phyloP scores from a whole-genome alignment of 2,888 invertebrate species.

The Serrognathus titanus region DNA sequence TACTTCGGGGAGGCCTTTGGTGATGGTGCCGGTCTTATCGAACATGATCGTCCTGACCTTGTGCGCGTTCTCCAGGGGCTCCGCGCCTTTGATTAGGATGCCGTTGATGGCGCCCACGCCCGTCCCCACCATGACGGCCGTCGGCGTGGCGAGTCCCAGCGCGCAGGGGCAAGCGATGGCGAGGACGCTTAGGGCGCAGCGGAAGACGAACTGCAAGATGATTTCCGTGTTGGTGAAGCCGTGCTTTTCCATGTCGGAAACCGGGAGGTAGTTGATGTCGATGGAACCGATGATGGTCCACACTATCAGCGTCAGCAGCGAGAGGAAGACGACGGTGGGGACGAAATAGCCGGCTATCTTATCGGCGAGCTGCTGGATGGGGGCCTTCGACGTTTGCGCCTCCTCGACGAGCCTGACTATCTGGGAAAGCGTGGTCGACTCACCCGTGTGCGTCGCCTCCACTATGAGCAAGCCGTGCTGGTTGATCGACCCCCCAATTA shows the following conservation, averaged over 20 bases:
- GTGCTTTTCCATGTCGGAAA: constrained; percentile 48
- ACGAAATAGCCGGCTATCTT: constrained; percentile 99
- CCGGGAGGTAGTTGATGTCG: constrained; percentile 62
- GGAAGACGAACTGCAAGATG: constrained; percentile 90
- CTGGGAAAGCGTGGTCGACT: constrained; percentile 92
- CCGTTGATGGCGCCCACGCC: constrained; percentile 96
- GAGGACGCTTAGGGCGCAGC: constrained; percentile 93
- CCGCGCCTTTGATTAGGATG: constrained; percentile 96
- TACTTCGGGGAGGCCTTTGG: constrained; percentile 51
- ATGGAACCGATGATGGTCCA: constrained; percentile 87
- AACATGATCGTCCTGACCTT: constrained; percentile 94
- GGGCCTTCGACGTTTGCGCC: constrained; percentile 98
- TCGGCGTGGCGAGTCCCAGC: constrained; percentile 95
- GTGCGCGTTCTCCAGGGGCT: constrained; percentile 94
- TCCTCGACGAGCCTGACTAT: constrained; percentile 97
- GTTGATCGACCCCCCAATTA: constrained; percentile 97
- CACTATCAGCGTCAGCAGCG: constrained; percentile 76
- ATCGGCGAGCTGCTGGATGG: constrained; percentile 96
- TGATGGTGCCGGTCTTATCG: constrained; percentile 86
- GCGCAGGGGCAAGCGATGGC: constrained; percentile 99
- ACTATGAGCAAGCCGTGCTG: constrained; percentile 89
- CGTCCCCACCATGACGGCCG: constrained; percentile 98
- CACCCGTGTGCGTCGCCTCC: constrained; percentile 92
- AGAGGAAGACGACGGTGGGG: constrained; percentile 83
- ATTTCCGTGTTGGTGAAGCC: constrained; percentile 75